Percentiles rank a stretch among this genome's conserved stretches.
Conservation (phyloP, 2,888 invertebrate genomes). For the Idaea straminata region DNA sequence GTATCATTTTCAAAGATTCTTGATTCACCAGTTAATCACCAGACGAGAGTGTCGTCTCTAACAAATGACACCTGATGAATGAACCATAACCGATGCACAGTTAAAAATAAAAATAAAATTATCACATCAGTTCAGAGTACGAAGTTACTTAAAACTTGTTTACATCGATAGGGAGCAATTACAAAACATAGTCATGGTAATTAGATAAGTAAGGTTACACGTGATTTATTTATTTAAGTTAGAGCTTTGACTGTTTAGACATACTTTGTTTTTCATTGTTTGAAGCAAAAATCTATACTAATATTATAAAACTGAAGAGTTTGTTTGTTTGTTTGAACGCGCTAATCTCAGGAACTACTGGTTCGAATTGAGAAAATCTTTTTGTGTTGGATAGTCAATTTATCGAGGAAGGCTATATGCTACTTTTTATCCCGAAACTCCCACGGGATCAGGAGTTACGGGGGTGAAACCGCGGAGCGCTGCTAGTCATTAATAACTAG, state of each 20-base stretch:
- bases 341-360: too few relatives aligned
- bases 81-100: conserved; percentile 37
- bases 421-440: too few relatives aligned
- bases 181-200: conserved; percentile 62
- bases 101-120: conserved; percentile 56
- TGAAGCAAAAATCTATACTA: too few relatives aligned
- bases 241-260: conserved; percentile 1
- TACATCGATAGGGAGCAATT: conserved; percentile 59
- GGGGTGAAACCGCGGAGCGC: too few relatives aligned
- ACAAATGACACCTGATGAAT: conserved; percentile 61
- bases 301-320: too few relatives aligned
- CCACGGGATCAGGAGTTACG: too few relatives aligned
- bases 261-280: neutral
- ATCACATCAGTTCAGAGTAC: conserved; percentile 56
- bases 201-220: conserved; percentile 45
- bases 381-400: too few relatives aligned
- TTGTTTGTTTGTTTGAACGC: too few relatives aligned
- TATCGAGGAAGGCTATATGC: too few relatives aligned
- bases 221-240: conserved; percentile 33
- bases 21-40: conserved; percentile 40
- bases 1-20: conserved; percentile 44
- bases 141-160: conserved; percentile 69
- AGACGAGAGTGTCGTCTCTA: conserved; percentile 48
- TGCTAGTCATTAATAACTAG: too few relatives aligned
- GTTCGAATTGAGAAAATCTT: too few relatives aligned